phyloP scores from a whole-genome alignment of 2,888 invertebrate species.

The Platycheirus albimanus region DNA sequence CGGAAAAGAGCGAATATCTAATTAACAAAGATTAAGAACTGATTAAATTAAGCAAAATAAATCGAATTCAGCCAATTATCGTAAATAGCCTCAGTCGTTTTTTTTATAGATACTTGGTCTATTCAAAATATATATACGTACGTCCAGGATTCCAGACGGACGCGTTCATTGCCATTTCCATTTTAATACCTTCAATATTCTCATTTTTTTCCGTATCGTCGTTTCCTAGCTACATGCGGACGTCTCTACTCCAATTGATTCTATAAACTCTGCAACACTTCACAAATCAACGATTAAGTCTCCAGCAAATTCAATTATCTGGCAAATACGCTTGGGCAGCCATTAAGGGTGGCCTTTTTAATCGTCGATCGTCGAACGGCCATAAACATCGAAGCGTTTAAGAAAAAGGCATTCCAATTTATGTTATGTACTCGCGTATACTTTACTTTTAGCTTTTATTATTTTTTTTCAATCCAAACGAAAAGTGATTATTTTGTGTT shows the following conservation, averaged over 20 bases:
- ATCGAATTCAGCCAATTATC: conserved; percentile 50
- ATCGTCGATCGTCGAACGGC: conserved; percentile 4
- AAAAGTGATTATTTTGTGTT: conserved; percentile 49
- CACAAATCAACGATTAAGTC: conserved; percentile 49
- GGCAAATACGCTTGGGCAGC: conserved; percentile 1
- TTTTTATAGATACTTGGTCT: conserved; percentile 6
- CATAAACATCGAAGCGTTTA: conserved; percentile 30
- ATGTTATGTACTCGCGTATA: conserved; percentile 23
- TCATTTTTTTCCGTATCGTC: background rate
- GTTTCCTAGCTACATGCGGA: conserved; percentile 2
- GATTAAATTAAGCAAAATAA: conserved; percentile 42
- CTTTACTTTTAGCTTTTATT: conserved; percentile 51
- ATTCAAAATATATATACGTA: conserved; percentile 8
- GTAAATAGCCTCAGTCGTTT: conserved; percentile 22
- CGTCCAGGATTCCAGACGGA: conserved; percentile 10
- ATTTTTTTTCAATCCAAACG: conserved; percentile 29
- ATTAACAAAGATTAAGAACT: conserved; percentile 27
- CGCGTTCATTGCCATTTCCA: background rate
- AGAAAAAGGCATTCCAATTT: conserved; percentile 31
- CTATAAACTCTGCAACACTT: conserved; percentile 15
- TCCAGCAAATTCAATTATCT: conserved; percentile 54
- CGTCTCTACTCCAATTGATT: conserved; percentile 26
- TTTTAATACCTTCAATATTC: conserved; percentile 31
- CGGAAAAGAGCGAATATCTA: conserved; percentile 22
- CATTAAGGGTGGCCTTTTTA: conserved; percentile 39